These are phyloP conservation scores for Sminthurinus signatus DNA, from an alignment of 1,140 invertebrate genomes.

Conservation along the genomic window DNA sequence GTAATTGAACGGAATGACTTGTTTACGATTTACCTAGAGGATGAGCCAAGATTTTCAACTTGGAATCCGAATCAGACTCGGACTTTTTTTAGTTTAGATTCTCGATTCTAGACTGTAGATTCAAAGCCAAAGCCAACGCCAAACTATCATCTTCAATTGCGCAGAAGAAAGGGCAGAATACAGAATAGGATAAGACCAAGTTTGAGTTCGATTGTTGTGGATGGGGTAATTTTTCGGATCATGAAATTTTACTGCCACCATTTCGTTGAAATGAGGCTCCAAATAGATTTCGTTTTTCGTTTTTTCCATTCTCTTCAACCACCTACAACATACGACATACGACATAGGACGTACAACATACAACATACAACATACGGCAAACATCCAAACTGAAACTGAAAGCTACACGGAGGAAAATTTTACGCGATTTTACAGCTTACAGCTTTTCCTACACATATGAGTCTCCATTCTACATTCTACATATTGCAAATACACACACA, in stretches of 20 bases:
- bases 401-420: too few relatives aligned
- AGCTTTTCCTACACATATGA: not conserved
- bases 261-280: conserved; percentile 13
- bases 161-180: not conserved
- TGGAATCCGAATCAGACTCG: not conserved
- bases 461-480: not conserved
- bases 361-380: too few relatives aligned
- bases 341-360: too few relatives aligned
- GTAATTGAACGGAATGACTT: conserved; percentile 7
- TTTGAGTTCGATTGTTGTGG: not conserved
- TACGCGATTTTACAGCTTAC: not conserved
- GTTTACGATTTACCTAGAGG: conserved; percentile 6
- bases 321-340: not conserved
- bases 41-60: conserved; percentile 7
- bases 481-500: not conserved
- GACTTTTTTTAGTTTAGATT: too few relatives aligned
- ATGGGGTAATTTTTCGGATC: conserved; percentile 19
- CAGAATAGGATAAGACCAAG: not conserved
- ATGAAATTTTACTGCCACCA: conserved; percentile 19
- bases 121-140: too few relatives aligned
- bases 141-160: conserved; percentile 3
- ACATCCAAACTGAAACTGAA: too few relatives aligned
- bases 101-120: too few relatives aligned
- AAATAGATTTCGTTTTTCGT: conserved; percentile 13
- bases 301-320: not conserved